These are phyloP conservation scores for Adrianichthys oophorus DNA, from an alignment of 2,797 vertebrate species.

Conservation along the genomic window DNA sequence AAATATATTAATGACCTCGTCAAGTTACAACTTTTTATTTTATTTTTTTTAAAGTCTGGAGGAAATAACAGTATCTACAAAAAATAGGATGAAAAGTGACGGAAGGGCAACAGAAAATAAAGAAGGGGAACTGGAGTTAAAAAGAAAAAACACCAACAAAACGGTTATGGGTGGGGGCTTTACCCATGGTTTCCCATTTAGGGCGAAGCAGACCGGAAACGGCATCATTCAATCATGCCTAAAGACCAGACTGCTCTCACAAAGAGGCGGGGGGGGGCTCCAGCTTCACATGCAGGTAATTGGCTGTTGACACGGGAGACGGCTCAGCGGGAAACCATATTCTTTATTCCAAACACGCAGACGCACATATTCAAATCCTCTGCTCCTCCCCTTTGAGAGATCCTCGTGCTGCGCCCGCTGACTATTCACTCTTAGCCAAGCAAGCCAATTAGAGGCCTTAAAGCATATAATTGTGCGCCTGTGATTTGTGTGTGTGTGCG, in stretches of 20 bases:
- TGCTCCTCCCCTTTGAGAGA: slow-evolving; percentile 48
- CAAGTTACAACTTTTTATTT: no score
- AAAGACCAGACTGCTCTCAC: slow-evolving; percentile 40
- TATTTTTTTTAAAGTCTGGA: no score
- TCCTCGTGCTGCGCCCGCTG: slow-evolving; percentile 53
- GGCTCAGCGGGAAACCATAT: slow-evolving; percentile 50
- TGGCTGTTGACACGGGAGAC: slow-evolving; percentile 64
- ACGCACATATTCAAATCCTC: slow-evolving; percentile 25
- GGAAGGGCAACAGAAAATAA: slow-evolving; percentile 10
- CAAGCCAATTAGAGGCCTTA: slow-evolving; percentile 70
- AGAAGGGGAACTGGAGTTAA: slow-evolving; percentile 24
- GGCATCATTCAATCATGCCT: slow-evolving; percentile 45
- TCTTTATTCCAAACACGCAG: slow-evolving; percentile 45
- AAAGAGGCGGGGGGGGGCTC: slow-evolving; percentile 40
- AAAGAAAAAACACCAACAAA: slow-evolving; percentile 22
- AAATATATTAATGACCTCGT: no score
- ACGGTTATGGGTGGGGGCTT: slow-evolving; percentile 36
- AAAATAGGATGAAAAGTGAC: slow-evolving; percentile 21
- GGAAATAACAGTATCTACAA: slow-evolving; percentile 15
- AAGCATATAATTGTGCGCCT: slow-evolving; percentile 53
- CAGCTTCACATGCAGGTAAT: slow-evolving; percentile 69
- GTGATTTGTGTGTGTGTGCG: slow-evolving; percentile 26
- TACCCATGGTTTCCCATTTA: slow-evolving; percentile 23
- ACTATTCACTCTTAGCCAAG: slow-evolving; percentile 64
- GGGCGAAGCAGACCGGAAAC: slow-evolving; percentile 49